Evolutionary conservation across 1,140 invertebrate species (phyloP), one percentile per base, ranked within the genome.

Genomic region (Psix sp.): DNA sequence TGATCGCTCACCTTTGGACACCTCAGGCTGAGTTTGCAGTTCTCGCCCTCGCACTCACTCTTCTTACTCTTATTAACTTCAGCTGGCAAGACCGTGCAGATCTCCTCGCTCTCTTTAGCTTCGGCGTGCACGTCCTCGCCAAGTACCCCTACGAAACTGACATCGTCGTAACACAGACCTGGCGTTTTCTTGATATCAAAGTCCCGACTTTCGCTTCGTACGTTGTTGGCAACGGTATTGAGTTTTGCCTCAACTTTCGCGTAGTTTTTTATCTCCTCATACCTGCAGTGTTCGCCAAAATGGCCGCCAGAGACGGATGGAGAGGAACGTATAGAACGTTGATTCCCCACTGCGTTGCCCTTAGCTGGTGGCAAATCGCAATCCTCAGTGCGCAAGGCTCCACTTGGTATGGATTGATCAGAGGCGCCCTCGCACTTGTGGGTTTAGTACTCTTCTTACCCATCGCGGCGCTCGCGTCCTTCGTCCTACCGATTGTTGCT

Each of bases 81-180:
- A 89, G 89, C 78, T 90, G 90, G 52, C 90, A 86, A 13, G 88
- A 89, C 18, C 83, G 84, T 0, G 85, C 92, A 0, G 94, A 95
- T 78, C 86, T 91, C 5, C 79, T 95, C 3, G 90, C 91, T 0
- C 85, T 96, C 0, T 86, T 95, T 2, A 94, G 94, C 5, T 95
- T 95, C 77, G 90, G 91, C 2, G 89, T 94, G 0, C 93, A 95
- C 76, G 93, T 95, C 0, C 84, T 95, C 0, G 93, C 93, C 0
- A 94, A 94, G 79, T 95, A 95, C 87, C 94, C 94, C 0, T 95
- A 94, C 65, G 94, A 94, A 76, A 92, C 92, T 54, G 93, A 95
- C 57, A 90, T 93, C 0, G 93, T 94, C 0, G 93, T 94, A 0
- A 90, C 91, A 6, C 92, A 92, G 57, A 91, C 92, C 0, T 94